Evolutionary conservation across 2,113 vertebrate genomes (phyloP).

Genomic region (Brachypodius melanocephalos): DNA sequence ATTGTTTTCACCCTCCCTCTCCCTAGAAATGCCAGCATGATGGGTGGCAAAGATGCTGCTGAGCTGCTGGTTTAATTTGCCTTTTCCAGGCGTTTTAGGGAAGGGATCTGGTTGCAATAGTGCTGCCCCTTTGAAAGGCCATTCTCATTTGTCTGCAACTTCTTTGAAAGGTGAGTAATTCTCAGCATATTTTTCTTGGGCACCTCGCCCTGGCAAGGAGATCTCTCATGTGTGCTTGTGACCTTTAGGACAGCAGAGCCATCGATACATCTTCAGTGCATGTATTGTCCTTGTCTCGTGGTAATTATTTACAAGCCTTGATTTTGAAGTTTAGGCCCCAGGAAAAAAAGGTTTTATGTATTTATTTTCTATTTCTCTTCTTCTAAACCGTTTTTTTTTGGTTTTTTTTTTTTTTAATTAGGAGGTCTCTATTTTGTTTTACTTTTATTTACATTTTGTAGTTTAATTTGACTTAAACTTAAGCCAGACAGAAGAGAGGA

Average conservation of each 20-base stretch:
- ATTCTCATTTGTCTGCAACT: slow-evolving; percentile 13
- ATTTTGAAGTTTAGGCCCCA: background rate
- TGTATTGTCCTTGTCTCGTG: background rate
- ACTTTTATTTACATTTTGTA: background rate
- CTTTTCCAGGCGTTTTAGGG: background rate
- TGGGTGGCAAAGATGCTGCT: background rate
- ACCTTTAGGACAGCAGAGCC: slow-evolving; percentile 26
- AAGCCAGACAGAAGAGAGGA: background rate
- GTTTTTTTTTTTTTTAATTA: background rate
- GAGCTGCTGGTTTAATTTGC: slow-evolving; percentile 6
- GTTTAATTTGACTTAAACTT: background rate
- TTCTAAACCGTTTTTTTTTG: background rate
- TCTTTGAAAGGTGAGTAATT: slow-evolving; percentile 29
- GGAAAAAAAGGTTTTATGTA: background rate
- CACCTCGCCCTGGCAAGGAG: background rate
- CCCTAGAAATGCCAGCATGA: background rate
- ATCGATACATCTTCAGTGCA: background rate
- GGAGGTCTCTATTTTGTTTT: background rate
- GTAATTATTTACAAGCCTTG: background rate
- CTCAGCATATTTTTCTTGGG: background rate
- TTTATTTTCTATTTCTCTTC: background rate
- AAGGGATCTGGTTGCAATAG: background rate
- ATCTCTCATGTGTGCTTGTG: background rate
- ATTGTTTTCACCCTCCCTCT: background rate
- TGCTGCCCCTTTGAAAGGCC: background rate